These are phyloP conservation scores for Geodia barretti DNA, from an alignment of 37 sponge, comb jelly and placozoan genomes.

Conservation along the genomic window DNA sequence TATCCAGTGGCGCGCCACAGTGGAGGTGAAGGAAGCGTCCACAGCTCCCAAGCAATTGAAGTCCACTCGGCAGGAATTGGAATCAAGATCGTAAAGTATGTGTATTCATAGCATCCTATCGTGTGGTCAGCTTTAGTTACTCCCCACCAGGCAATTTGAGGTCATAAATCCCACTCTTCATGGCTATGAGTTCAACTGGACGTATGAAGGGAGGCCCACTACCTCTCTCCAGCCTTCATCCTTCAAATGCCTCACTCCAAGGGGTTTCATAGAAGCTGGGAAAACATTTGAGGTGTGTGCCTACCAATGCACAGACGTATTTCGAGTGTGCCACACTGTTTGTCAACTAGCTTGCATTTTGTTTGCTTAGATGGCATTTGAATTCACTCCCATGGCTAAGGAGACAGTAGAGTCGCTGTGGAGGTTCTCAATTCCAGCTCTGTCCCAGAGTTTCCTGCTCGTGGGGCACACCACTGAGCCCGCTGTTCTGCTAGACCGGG, in stretches of 20 bases:
- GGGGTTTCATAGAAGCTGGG: constrained; percentile 71
- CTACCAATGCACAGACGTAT: not conserved
- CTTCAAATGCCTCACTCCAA: constrained; percentile 78
- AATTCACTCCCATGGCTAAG: constrained; percentile 66
- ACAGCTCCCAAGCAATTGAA: constrained; percentile 83
- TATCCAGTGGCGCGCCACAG: constrained; percentile 51
- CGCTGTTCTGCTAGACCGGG: constrained; percentile 80
- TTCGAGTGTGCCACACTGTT: not conserved
- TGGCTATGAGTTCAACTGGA: constrained; percentile 88
- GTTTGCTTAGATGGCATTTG: constrained; percentile 80
- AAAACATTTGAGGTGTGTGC: constrained; percentile 68
- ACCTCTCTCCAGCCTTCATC: not conserved
- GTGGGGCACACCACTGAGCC: constrained; percentile 89
- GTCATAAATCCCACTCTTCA: constrained; percentile 88
- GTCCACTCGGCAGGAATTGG: constrained; percentile 85
- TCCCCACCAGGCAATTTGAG: constrained; percentile 65
- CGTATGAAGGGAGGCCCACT: constrained; percentile 37
- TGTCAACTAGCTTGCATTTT: not conserved
- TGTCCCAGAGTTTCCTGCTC: constrained; percentile 80
- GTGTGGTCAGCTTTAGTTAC: not conserved
- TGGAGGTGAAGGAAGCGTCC: constrained; percentile 11
- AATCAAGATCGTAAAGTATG: constrained; percentile 54
- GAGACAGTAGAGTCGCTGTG: constrained; percentile 83
- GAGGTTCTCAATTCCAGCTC: constrained; percentile 93
- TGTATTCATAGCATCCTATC: not conserved